A percentile compares a stretch with the other conserved stretches of the same genome.
Conservation (phyloP, 1,140 invertebrate genomes). For the Olivierus martensii region DNA sequence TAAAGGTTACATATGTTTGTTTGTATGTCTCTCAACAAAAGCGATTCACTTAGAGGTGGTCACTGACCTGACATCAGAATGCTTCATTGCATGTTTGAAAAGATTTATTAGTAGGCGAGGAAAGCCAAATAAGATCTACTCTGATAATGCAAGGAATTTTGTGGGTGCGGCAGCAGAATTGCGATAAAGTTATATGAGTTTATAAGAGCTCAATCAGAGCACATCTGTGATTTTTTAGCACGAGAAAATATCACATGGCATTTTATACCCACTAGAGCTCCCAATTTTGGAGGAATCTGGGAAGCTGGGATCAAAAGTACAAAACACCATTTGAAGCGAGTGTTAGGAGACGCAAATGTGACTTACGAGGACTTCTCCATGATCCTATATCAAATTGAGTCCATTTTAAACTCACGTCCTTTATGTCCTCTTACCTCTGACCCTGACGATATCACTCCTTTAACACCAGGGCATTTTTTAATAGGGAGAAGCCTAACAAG, state of each 20-base stretch:
- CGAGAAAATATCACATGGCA: background rate
- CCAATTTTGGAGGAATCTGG: constrained; percentile 5
- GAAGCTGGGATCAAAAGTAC: background rate
- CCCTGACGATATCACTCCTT: background rate
- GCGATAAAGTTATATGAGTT: background rate
- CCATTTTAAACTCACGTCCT: constrained; percentile 2
- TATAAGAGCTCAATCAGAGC: background rate
- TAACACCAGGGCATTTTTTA: constrained; percentile 6
- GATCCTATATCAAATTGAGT: constrained; percentile 2
- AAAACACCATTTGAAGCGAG: constrained; percentile 5
- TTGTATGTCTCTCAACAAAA: background rate
- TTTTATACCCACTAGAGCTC: background rate
- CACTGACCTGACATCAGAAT: no score
- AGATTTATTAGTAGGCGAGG: background rate
- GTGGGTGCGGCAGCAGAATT: background rate
- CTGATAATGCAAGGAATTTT: background rate
- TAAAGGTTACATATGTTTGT: no score
- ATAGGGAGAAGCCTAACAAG: no score
- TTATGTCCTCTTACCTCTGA: background rate
- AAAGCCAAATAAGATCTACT: background rate
- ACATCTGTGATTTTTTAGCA: background rate
- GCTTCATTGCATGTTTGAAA: background rate
- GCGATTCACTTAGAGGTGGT: background rate
- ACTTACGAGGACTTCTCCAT: background rate
- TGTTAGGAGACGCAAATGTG: background rate